Evolutionary conservation across 1,140 invertebrate species (phyloP).

Genomic region (Pararge aegeria): DNA sequence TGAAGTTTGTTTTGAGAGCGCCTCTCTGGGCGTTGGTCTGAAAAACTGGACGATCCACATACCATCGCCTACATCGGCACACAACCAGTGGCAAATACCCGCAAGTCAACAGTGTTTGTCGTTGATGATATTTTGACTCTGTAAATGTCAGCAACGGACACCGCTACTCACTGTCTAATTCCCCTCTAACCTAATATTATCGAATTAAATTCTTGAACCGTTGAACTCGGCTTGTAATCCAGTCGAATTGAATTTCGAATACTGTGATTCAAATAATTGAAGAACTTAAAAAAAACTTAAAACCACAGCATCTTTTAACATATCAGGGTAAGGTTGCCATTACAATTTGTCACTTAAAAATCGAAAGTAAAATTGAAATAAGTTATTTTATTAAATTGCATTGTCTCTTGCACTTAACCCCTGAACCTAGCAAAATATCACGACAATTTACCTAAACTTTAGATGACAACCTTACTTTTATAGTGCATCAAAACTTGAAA

Average conservation of each 20-base stretch:
- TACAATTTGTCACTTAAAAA: constrained; percentile 34
- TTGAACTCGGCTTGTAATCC: constrained; percentile 45
- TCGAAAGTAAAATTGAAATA: neutral
- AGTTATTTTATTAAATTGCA: neutral
- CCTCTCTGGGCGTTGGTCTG: constrained; percentile 73
- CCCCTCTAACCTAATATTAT: constrained; percentile 44
- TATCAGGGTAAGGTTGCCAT: constrained; percentile 63
- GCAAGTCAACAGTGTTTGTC: constrained; percentile 66
- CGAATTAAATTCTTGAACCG: constrained; percentile 50
- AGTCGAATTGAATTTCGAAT: constrained; percentile 46
- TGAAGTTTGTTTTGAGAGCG: constrained; percentile 64
- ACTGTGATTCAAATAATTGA: constrained; percentile 19
- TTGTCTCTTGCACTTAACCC: neutral
- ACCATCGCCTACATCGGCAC: constrained; percentile 77
- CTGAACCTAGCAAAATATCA: neutral
- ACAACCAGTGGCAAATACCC: constrained; percentile 64
- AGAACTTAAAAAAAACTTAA: constrained; percentile 7
- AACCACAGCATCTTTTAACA: constrained; percentile 53
- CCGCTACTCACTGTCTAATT: constrained; percentile 60
- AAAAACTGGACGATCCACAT: constrained; percentile 80
- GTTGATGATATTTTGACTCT: constrained; percentile 71
- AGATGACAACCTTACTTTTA: constrained; percentile 55
- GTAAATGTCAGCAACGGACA: constrained; percentile 77
- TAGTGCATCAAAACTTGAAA: constrained; percentile 17
- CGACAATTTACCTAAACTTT: constrained; percentile 2